Evolutionary conservation across 2,113 vertebrate species (phyloP), one percentile per base, ranked within the genome.

Genomic region (Conger conger): DNA sequence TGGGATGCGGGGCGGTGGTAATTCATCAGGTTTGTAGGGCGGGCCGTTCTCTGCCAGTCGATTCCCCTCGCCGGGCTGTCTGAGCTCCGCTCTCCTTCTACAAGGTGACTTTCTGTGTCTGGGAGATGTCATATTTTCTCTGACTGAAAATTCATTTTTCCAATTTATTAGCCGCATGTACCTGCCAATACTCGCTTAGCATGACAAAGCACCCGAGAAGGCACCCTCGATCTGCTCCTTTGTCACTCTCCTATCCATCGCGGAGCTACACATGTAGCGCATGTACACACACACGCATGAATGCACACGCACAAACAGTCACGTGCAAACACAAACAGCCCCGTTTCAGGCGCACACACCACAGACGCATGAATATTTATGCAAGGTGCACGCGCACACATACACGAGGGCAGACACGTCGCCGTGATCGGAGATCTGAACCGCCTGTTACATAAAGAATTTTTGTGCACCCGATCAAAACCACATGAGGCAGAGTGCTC

Each of bases 21-120:
- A 87, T 87, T 83, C 85, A 86, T 86, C 78, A 86, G 79, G 27
- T 73, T 73, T 73, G 68, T 73, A 73, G 68, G 68, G n/a, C 68
- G n/a, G 9, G n/a, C n/a, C 0, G 68, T 30, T 33, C 68, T 73
- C 68, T 33, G 57, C 9, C 27, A 30, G 68, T 73, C 68, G 27
- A 33, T 33, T 73, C 68, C 68, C 68, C 33, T 30, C 68, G n/a
- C 68, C 68, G 6, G 30, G 78, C 78, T 86, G 78, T 83, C 79
- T 86, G 84, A 81, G 53, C 40, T 27, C 76, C 40, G 83, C 57
- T 88, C 68, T 82, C 77, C 73, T 50, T 79, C 27, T 73, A 54
- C 87, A 88, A 88, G 82, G 87, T 88, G 87, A 88, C 87, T 87
- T 79, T 84, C 84, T 82, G 40, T 83, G 73, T 45, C 33, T 68